Conservation (phyloP, 2,888 invertebrate species). For the Drosophila prostipennis region DNA sequence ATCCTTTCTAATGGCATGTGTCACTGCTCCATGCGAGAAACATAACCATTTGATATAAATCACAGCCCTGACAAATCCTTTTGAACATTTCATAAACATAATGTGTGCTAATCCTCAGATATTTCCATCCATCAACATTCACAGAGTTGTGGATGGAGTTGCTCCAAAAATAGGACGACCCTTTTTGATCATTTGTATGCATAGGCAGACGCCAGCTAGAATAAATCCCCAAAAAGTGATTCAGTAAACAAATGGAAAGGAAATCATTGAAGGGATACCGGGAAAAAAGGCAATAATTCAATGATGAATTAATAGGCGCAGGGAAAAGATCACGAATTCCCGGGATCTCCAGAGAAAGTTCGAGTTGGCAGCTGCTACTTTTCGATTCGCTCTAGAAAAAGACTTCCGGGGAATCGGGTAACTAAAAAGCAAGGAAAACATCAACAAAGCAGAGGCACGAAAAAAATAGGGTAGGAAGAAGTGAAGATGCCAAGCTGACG, state of each 20-base stretch:
- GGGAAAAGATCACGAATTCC: slow-evolving; percentile 44
- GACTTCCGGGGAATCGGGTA: slow-evolving; percentile 70
- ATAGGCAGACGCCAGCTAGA: slow-evolving; percentile 45
- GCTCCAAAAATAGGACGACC: slow-evolving; percentile 55
- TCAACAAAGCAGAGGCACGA: slow-evolving; percentile 42
- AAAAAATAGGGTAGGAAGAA: slow-evolving; percentile 40
- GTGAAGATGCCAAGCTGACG: slow-evolving; percentile 45
- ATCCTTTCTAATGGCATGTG: slow-evolving; percentile 55
- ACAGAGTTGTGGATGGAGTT: slow-evolving; percentile 7
- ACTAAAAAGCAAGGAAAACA: slow-evolving; percentile 41
- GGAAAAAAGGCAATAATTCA: slow-evolving; percentile 53
- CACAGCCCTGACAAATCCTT: slow-evolving; percentile 59
- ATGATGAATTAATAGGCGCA: slow-evolving; percentile 67
- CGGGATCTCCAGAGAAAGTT: slow-evolving; percentile 30
- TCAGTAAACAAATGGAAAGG: slow-evolving; percentile 30
- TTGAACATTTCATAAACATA: slow-evolving; percentile 69
- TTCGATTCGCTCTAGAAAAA: slow-evolving; percentile 51
- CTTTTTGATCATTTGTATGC: slow-evolving; percentile 61
- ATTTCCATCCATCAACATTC: slow-evolving; percentile 47
- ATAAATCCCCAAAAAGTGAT: slow-evolving; percentile 50
- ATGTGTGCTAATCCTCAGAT: slow-evolving; percentile 53
- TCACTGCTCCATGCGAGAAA: slow-evolving; percentile 19
- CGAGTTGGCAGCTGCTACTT: slow-evolving; percentile 53
- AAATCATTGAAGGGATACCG: slow-evolving; percentile 18
- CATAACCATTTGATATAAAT: slow-evolving; percentile 50